These are phyloP conservation scores for Xiphophorus birchmanni DNA, from an alignment of 2,797 vertebrate genomes.

Conservation along the genomic window DNA sequence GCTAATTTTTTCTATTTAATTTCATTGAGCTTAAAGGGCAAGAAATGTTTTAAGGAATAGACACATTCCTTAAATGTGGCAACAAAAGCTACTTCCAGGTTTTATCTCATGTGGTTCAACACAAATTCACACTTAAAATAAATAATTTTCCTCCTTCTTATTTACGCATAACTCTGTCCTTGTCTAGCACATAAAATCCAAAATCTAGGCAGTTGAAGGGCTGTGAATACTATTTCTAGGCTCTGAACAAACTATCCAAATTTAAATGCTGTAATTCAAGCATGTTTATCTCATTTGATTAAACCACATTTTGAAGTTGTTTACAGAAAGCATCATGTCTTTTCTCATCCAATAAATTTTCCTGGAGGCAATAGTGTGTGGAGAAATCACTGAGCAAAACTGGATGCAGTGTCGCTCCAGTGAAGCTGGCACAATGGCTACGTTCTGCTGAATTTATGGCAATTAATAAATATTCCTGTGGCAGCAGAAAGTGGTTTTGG, in stretches of 20 bases:
- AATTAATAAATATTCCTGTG: background rate
- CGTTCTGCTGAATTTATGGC: background rate
- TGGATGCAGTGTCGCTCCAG: background rate
- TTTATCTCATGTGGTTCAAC: background rate
- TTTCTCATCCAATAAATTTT: background rate
- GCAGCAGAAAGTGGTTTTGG: conserved; percentile 3
- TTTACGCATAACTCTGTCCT: background rate
- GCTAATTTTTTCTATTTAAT: background rate
- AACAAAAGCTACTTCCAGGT: background rate
- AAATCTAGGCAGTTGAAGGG: background rate
- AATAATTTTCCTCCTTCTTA: background rate
- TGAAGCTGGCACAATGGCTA: background rate
- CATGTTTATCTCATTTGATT: background rate
- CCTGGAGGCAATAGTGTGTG: background rate
- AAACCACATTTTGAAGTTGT: background rate
- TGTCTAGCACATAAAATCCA: background rate
- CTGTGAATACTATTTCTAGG: background rate
- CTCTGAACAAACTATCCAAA: background rate
- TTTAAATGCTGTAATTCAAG: background rate
- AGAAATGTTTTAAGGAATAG: background rate
- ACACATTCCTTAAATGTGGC: background rate
- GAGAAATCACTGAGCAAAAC: background rate
- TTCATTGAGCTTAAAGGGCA: background rate
- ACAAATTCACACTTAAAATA: background rate
- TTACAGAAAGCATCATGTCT: background rate